Evolutionary conservation across 1,140 invertebrate species (phyloP).

Genomic region (Araneus ventricosus): DNA sequence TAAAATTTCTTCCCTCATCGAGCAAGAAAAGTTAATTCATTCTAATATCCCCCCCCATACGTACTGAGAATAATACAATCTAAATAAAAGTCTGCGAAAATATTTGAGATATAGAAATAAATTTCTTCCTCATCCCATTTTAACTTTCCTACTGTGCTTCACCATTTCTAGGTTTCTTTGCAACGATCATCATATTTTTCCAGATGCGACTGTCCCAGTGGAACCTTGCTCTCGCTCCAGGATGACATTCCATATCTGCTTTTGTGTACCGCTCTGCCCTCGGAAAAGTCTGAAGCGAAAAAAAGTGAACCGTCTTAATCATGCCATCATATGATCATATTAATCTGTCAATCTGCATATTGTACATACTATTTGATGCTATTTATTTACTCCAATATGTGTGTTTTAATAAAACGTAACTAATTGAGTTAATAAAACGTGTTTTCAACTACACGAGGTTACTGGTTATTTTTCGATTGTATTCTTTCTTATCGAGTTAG

Average conservation of each 20-base stretch:
- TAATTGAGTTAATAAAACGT: too few relatives aligned
- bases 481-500: too few relatives aligned
- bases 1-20: too few relatives aligned
- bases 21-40: too few relatives aligned
- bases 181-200: not conserved
- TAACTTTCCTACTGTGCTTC: too few relatives aligned
- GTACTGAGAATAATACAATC: too few relatives aligned
- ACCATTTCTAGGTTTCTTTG: not conserved
- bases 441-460: too few relatives aligned
- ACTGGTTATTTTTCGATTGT: too few relatives aligned
- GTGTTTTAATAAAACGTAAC: slow-evolving; percentile 22
- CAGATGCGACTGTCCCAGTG: slow-evolving; percentile 83
- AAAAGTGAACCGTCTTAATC: not conserved
- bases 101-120: too few relatives aligned
- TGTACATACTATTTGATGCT: slow-evolving; percentile 38
- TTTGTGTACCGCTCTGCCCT: slow-evolving; percentile 83
- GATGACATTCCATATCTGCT: slow-evolving; percentile 84
- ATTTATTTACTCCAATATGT: slow-evolving; percentile 24
- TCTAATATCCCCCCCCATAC: too few relatives aligned
- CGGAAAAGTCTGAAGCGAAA: not conserved
- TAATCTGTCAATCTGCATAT: slow-evolving; percentile 29
- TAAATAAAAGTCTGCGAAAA: too few relatives aligned
- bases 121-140: too few relatives aligned
- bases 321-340: not conserved
- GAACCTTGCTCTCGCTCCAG: slow-evolving; percentile 81